These are phyloP conservation scores for Sarcophaga variegata DNA, from an alignment of 2,888 invertebrate genomes.

Conservation along the genomic window DNA sequence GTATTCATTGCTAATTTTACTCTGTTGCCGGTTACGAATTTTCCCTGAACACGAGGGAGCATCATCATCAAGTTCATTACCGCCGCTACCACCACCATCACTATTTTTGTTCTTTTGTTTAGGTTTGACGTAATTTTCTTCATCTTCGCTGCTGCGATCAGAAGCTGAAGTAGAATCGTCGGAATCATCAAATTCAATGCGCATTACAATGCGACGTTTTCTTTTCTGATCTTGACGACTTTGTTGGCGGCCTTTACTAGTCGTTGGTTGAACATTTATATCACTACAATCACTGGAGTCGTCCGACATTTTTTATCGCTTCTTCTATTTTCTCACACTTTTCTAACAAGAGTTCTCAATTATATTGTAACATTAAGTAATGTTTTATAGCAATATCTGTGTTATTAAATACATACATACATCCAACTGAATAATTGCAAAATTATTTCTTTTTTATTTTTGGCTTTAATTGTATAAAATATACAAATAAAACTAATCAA, in stretches of 20 bases:
- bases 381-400: slow-evolving; percentile 24
- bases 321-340: slow-evolving; percentile 46
- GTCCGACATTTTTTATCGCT: slow-evolving; percentile 72
- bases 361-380: slow-evolving; percentile 46
- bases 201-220: slow-evolving; percentile 80
- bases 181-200: slow-evolving; percentile 80
- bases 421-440: slow-evolving; percentile 24
- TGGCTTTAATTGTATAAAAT: slow-evolving; percentile 3
- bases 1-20: slow-evolving; percentile 36
- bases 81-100: slow-evolving; percentile 28
- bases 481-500: slow-evolving; percentile 63
- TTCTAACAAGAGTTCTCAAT: slow-evolving; percentile 38
- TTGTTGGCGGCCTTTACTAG: slow-evolving; percentile 70
- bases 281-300: slow-evolving; percentile 76
- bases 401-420: slow-evolving; percentile 49
- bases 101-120: slow-evolving; percentile 17
- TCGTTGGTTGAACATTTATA: slow-evolving; percentile 72
- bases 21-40: slow-evolving; percentile 53
- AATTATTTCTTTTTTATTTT: slow-evolving; percentile 13
- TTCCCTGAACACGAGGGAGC: slow-evolving; percentile 73
- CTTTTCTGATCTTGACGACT: slow-evolving; percentile 69
- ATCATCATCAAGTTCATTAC: slow-evolving; percentile 70
- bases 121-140: slow-evolving; percentile 60
- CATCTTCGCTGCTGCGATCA: slow-evolving; percentile 65
- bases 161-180: slow-evolving; percentile 72